Evolutionary conservation across 1,140 invertebrate species (phyloP).

Genomic region (Halotydeus destructor): DNA sequence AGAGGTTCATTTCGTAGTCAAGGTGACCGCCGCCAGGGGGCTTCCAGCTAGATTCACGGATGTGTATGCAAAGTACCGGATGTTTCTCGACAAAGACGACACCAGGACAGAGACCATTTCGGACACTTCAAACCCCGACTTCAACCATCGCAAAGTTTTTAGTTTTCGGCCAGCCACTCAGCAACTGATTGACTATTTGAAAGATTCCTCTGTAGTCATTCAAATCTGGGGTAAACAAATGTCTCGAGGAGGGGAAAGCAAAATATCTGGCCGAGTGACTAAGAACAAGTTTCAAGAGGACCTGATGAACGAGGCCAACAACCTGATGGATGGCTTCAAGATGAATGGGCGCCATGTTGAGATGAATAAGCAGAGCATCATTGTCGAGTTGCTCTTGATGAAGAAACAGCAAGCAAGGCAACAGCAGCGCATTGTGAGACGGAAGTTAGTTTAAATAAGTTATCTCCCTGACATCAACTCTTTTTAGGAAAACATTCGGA

Average conservation of each 20-base stretch:
- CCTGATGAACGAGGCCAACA: constrained; percentile 22
- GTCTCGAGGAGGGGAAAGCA: constrained; percentile 15
- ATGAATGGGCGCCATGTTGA: constrained; percentile 23
- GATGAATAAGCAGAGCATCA: constrained; percentile 26
- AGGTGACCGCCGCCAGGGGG: constrained; percentile 27
- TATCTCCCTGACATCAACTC: neutral
- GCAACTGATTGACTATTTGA: constrained; percentile 30
- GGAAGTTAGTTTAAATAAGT: neutral
- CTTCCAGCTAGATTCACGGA: constrained; percentile 30
- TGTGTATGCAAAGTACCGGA: constrained; percentile 31
- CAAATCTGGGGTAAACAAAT: constrained; percentile 33
- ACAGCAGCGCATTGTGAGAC: constrained; percentile 24
- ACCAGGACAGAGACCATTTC: constrained; percentile 26
- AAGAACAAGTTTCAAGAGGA: constrained; percentile 24
- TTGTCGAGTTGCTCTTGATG: constrained; percentile 26
- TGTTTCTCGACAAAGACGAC: constrained; percentile 30
- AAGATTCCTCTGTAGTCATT: constrained; percentile 28
- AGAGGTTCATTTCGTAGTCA: constrained; percentile 28
- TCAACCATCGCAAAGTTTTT: constrained; percentile 30
- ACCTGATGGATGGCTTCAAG: constrained; percentile 19
- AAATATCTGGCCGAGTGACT: constrained; percentile 17
- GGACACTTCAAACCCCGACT: constrained; percentile 32
- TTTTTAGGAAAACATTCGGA: constrained; percentile 18
- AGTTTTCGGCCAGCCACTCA: constrained; percentile 26
- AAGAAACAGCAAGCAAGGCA: constrained; percentile 26